Evolutionary conservation across 2,113 vertebrate species (phyloP), one percentile per base, ranked within the genome.

Genomic region (Myrmecobius fasciatus): DNA sequence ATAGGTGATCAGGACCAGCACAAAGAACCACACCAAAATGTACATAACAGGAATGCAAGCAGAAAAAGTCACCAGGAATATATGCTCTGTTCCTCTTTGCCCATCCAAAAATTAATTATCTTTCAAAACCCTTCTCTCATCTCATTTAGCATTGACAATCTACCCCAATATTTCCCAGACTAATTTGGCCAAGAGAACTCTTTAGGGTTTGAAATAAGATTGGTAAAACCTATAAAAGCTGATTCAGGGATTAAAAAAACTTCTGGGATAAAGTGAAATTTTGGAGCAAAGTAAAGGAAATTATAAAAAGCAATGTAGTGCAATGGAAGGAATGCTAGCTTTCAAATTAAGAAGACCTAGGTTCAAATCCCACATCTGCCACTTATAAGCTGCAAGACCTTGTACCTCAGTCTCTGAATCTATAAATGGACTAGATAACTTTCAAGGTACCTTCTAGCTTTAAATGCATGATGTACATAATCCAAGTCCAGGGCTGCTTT

Each of bases 31-130:
- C 60, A 93, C 31, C 49, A 36, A 52, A 48, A 94, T 43, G 17
- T 17, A 92, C 90, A 90, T 24, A 20, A n/a, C 89, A 94, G 28
- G 96, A 95, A 94, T 28, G 48, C 7, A 83, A 83, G 24, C 20
- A 43, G 67, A 43, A 43, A 75, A n/a, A 83, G 67, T 83, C 67
- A 83, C 67, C 67, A 43, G 17, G 20, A 83, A 43, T 43, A 10
- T 6, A 22, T 83, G 31, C 31, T 14, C 36, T 91, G 47, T 91
- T 54, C 53, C 10, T 89, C 26, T 90, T 26, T 31, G 17, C 25
- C 52, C 11, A 96, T 46, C 52, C 95, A 89, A 94, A 92, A 94
- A 1, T 12, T 60, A 89, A 54, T 28, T 48, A 31, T 47, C 4
- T 26, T 49, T 43, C 89, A n/a, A 89, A 53, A 49, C 31, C 53